phyloP scores from a whole-genome alignment of 2,113 vertebrate species.

The Otolemur garnettii region DNA sequence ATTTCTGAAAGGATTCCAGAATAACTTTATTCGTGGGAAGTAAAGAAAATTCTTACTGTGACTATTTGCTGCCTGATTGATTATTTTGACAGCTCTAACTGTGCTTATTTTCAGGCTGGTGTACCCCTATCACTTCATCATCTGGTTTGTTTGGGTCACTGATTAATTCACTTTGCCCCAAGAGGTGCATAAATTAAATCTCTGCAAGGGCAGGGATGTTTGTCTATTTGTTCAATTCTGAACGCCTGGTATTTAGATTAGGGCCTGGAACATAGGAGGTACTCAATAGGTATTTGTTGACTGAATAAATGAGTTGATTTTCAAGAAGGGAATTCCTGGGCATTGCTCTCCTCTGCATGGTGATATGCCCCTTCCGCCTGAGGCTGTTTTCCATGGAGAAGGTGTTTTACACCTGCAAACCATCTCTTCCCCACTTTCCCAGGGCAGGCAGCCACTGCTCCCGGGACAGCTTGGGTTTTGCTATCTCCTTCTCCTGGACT shows the following conservation, averaged over 20 bases:
- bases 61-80: not conserved
- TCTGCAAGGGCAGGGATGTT: no score
- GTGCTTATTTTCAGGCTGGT: not conserved
- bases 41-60: not conserved
- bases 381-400: not conserved
- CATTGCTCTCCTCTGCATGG: not conserved
- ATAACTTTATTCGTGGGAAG: not conserved
- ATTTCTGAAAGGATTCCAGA: not conserved
- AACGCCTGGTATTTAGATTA: not conserved
- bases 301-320: not conserved
- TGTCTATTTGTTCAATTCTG: not conserved
- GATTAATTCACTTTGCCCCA: not conserved
- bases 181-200: not conserved
- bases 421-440: not conserved
- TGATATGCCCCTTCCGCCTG: not conserved
- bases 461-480: not conserved
- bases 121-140: fast-evolving
- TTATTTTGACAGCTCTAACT: not conserved
- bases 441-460: not conserved
- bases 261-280: not conserved
- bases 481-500: not conserved
- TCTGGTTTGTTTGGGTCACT: not conserved
- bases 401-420: not conserved
- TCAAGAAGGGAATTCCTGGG: not conserved
- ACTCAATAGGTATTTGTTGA: not conserved